These are phyloP conservation scores for Sebastes melanostomus DNA, from an alignment of 2,797 vertebrate species.

Conservation along the genomic window DNA sequence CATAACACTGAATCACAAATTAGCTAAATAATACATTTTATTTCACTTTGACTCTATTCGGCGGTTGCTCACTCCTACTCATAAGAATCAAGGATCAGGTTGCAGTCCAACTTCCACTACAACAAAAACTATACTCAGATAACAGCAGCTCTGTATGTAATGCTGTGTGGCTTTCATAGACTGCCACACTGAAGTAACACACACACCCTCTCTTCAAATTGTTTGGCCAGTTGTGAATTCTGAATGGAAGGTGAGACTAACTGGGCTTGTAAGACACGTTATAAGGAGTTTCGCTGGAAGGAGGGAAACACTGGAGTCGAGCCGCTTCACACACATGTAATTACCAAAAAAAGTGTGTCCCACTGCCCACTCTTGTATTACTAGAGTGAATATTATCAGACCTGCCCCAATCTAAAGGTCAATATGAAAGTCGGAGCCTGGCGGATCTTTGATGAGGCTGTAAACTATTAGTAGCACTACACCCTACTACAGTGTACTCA, in stretches of 20 bases:
- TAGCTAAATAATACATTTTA: neutral
- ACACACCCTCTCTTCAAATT: slow-evolving; percentile 26
- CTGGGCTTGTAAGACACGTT: slow-evolving; percentile 25
- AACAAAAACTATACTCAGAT: neutral
- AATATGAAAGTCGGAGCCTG: neutral
- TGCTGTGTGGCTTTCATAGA: neutral
- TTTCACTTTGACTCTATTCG: neutral
- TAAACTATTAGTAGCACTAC: neutral
- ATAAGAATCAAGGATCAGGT: neutral
- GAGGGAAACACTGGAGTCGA: neutral
- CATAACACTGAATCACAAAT: neutral
- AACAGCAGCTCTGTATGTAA: neutral
- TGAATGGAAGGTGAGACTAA: slow-evolving; percentile 22
- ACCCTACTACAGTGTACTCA: neutral
- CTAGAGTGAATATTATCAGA: slow-evolving; percentile 13
- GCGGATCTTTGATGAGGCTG: neutral
- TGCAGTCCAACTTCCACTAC: neutral
- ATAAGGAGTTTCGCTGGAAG: neutral
- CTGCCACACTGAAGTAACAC: neutral
- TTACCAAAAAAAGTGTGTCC: slow-evolving; percentile 1
- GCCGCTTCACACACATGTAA: neutral
- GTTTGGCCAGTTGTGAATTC: slow-evolving; percentile 30
- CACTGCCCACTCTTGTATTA: neutral
- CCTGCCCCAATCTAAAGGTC: neutral
- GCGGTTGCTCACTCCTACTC: neutral